Conservation (phyloP, 2,888 invertebrate genomes). For the Tanaodytes sp. region DNA sequence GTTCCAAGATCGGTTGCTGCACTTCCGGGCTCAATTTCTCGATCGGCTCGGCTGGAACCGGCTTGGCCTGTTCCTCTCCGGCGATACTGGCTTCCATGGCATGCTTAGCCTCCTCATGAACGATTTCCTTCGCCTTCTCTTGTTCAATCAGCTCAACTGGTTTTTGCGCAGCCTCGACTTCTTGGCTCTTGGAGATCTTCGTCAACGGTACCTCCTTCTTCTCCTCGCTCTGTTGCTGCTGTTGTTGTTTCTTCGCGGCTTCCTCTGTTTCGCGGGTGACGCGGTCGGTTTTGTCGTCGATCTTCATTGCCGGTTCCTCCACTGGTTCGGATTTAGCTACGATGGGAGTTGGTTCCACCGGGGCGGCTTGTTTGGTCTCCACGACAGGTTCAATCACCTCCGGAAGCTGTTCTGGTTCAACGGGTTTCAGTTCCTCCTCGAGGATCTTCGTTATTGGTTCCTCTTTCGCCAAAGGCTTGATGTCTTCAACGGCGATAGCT, state of each 20-base stretch:
- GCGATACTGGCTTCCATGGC: conserved; percentile 31
- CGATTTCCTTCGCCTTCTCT: conserved; percentile 21
- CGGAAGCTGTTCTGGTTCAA: conserved; percentile 56
- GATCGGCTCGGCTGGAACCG: conserved; percentile 18
- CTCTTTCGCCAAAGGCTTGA: conserved; percentile 30
- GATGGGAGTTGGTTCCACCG: conserved; percentile 18
- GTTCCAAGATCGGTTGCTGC: not conserved
- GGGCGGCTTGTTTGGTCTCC: conserved; percentile 28
- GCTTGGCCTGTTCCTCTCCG: conserved; percentile 39
- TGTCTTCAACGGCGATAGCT: conserved; percentile 8
- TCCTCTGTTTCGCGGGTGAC: conserved; percentile 67
- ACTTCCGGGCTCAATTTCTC: not conserved
- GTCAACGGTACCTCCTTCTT: too few relatives aligned
- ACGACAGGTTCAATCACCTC: conserved; percentile 49
- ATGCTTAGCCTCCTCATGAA: conserved; percentile 12
- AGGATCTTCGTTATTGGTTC: conserved; percentile 59
- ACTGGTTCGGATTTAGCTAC: conserved; percentile 47
- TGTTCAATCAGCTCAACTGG: conserved; percentile 8
- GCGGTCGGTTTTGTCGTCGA: conserved; percentile 65
- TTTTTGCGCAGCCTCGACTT: conserved; percentile 20
- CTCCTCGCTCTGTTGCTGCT: conserved; percentile 52
- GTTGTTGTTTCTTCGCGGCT: conserved; percentile 50
- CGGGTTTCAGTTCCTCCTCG: conserved; percentile 56
- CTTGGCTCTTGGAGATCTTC: conserved; percentile 50
- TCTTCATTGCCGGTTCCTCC: conserved; percentile 62